phyloP scores from a whole-genome alignment of 2,113 vertebrate genomes.

The Scolopax mira region DNA sequence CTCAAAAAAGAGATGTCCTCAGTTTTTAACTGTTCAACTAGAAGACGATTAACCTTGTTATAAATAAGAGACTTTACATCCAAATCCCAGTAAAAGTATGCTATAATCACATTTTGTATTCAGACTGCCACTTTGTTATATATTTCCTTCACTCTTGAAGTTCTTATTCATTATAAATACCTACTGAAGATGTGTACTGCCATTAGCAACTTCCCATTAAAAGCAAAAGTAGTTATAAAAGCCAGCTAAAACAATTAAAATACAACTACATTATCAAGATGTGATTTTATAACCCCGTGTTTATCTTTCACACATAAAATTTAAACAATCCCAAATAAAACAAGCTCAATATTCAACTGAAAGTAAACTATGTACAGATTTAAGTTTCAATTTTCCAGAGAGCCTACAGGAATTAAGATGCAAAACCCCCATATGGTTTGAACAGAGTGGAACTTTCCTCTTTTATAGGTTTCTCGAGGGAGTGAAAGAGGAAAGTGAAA shows the following conservation, averaged over 20 bases:
- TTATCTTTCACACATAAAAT: neutral
- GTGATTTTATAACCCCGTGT: neutral
- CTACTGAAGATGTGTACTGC: neutral
- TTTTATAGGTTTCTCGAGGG: neutral
- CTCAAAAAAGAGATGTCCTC: slow-evolving; percentile 23
- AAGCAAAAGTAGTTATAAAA: neutral
- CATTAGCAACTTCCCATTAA: neutral
- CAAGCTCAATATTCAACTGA: too few relatives aligned
- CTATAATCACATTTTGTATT: slow-evolving; percentile 5
- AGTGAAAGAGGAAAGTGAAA: neutral
- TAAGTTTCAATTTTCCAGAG: neutral
- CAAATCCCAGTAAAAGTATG: neutral
- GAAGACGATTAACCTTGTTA: neutral
- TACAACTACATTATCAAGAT: neutral
- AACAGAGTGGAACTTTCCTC: neutral
- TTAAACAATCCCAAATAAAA: neutral
- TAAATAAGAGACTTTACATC: slow-evolving; percentile 10
- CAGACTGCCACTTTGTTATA: neutral
- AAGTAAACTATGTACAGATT: neutral
- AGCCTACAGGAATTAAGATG: neutral
- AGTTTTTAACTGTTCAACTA: slow-evolving; percentile 8
- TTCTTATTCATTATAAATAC: neutral
- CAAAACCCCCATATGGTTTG: neutral
- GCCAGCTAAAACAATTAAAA: neutral
- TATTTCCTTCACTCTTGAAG: neutral